Percentiles rank a stretch among this genome's conserved stretches.
Evolutionary conservation across 2,888 invertebrate species (phyloP).

Genomic region (Drosophila vallismaia): DNA sequence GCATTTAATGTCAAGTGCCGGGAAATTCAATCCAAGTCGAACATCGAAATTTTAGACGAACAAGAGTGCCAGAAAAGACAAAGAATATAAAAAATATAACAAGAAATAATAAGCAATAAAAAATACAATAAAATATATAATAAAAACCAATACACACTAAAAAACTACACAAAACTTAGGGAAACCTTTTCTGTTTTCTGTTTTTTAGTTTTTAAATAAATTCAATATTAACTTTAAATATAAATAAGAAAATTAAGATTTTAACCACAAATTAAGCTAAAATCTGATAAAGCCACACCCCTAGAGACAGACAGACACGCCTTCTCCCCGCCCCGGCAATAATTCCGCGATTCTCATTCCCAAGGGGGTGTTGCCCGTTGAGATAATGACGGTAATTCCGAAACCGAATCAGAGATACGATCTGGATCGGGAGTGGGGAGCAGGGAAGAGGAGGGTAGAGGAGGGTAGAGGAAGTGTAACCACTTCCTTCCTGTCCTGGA

Average conservation of each 20-base stretch:
- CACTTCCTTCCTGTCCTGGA: slow-evolving; percentile 59
- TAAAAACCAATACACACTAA: too few relatives aligned
- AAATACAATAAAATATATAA: too few relatives aligned
- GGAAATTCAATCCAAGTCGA: slow-evolving; percentile 54
- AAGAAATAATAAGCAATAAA: not conserved
- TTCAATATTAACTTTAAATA: too few relatives aligned
- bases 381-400: not conserved
- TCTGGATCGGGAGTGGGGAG: too few relatives aligned
- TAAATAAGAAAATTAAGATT: too few relatives aligned
- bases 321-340: not conserved
- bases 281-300: slow-evolving; percentile 11
- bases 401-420: not conserved
- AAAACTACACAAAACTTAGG: too few relatives aligned
- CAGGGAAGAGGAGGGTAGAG: not conserved
- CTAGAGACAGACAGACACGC: not conserved
- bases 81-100: slow-evolving; percentile 5
- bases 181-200: too few relatives aligned
- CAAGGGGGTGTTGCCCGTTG: slow-evolving; percentile 11
- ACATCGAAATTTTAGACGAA: slow-evolving; percentile 37
- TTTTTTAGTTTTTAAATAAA: too few relatives aligned
- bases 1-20: slow-evolving; percentile 50
- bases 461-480: slow-evolving; percentile 28
- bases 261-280: too few relatives aligned
- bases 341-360: not conserved
- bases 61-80: slow-evolving; percentile 23